Conservation (phyloP, 2,888 invertebrate species). For the Automeris io region DNA sequence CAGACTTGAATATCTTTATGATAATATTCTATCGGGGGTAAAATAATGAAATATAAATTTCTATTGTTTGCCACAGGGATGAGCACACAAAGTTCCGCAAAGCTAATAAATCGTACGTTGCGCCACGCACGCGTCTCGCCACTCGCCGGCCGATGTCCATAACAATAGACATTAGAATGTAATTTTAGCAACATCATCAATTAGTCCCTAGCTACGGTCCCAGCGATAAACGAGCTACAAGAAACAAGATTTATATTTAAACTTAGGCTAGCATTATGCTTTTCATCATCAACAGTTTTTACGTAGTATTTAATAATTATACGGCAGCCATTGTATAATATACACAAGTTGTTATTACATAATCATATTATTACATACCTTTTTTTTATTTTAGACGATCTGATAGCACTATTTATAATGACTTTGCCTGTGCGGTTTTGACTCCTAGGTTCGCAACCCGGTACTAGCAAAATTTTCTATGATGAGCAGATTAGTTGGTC, state of each 20-base stretch:
- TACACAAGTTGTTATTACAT: no score
- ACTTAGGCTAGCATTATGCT: neutral
- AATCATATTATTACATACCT: no score
- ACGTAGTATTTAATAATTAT: no score
- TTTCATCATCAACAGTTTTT: neutral
- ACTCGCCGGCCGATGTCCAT: slow-evolving; percentile 15
- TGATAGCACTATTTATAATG: no score
- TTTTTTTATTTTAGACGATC: no score
- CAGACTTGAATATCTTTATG: slow-evolving; percentile 6
- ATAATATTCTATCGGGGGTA: slow-evolving; percentile 16
- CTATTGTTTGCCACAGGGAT: slow-evolving; percentile 35
- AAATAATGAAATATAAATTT: slow-evolving; percentile 48
- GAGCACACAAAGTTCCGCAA: slow-evolving; percentile 18
- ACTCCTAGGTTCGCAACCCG: no score
- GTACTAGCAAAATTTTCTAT: no score
- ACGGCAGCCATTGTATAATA: no score
- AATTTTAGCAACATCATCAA: slow-evolving; percentile 40
- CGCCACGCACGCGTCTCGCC: slow-evolving; percentile 19
- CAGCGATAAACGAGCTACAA: neutral
- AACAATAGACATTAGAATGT: slow-evolving; percentile 38
- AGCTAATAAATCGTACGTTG: slow-evolving; percentile 33
- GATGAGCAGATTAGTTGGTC: no score
- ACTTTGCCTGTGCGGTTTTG: no score
- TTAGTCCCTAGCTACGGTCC: slow-evolving; percentile 3
- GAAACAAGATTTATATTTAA: slow-evolving; percentile 2